Evolutionary conservation across 1,140 invertebrate species (phyloP), one percentile per base, ranked within the genome.

Genomic region (Leptinotarsa defecta): DNA sequence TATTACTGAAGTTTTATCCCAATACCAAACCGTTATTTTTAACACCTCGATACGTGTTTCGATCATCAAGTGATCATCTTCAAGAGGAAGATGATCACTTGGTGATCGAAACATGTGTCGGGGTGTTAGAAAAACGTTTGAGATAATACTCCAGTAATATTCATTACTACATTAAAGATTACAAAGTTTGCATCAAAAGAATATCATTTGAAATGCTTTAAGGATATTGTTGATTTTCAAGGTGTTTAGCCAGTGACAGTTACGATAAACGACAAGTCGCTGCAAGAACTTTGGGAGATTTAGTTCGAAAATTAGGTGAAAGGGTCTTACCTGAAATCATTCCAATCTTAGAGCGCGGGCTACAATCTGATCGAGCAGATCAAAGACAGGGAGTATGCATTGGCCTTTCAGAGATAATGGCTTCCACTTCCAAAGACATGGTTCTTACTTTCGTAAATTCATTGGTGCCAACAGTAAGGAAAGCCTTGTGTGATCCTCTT

Each of bases 381-480:
- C 96, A 99, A 86, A 88, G 98, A 43, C 96, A 99, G 87, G 98
- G 98, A 81, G 98, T 99, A 13, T 99, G 98, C 86, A 98, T 99
- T 85, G 98, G 98, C 5, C 88, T 99, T 2, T 96, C 95, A 1
- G 98, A 99, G 90, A 99, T 99, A 80, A 98, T 99, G 92, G 92
- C 93, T 3, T 98, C 97, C 61, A 99, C 97, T 3, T 97, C 95
- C 71, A 92, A 92, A 82, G 98, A 99, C 81, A 98, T 98, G 92
- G 94, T 98, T 8, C 86, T 97, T 1, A 93, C 93, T 3, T 98
- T 97, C 87, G 95, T 97, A 2, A 95, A 98, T 84, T 98, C 94
- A 82, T 87, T 99, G 69, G 95, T 99, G n/a, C 97, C 97, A n/a
- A 99, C 97, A 4, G 96, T 98, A 8, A 90, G 94, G 76, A 94